Evolutionary conservation across 2,888 invertebrate genomes (phyloP).

Genomic region (Drosophila meridionalis): DNA sequence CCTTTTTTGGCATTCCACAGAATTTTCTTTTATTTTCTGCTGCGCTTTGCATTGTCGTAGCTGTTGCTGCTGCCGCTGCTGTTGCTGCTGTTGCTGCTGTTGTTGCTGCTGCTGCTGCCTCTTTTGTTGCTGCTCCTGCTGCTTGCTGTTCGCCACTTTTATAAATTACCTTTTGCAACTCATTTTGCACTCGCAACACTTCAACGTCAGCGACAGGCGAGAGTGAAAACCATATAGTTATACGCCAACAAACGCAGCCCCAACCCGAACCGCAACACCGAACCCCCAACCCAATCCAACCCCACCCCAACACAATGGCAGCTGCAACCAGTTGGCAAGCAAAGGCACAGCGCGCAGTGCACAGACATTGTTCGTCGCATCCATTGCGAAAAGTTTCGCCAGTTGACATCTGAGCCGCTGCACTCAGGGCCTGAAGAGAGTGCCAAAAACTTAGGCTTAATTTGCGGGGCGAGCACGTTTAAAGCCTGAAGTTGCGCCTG

Average conservation of each 20-base stretch:
- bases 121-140: slow-evolving; percentile 8
- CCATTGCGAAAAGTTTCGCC: slow-evolving; percentile 34
- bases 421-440: not conserved
- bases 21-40: slow-evolving; percentile 15
- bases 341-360: slow-evolving; percentile 38
- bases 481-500: slow-evolving; percentile 58
- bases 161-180: slow-evolving; percentile 69
- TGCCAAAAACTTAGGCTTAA: slow-evolving; percentile 7
- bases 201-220: slow-evolving; percentile 43
- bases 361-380: slow-evolving; percentile 30
- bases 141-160: slow-evolving; percentile 45
- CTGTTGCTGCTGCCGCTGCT: slow-evolving; percentile 8
- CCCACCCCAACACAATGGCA: slow-evolving; percentile 36
- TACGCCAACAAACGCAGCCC: not conserved
- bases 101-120: slow-evolving; percentile 6
- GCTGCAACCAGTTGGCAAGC: slow-evolving; percentile 44
- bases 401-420: slow-evolving; percentile 53
- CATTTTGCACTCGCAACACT: slow-evolving; percentile 56
- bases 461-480: slow-evolving; percentile 43
- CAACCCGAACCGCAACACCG: not conserved
- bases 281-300: not conserved
- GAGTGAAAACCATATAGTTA: slow-evolving; percentile 10
- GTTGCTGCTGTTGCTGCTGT: slow-evolving; percentile 10
- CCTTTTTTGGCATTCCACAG: slow-evolving; percentile 1
- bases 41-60: slow-evolving; percentile 13